Base-by-base conservation (phyloP, 2,113 vertebrate species). In the Takifugu bimaculatus region DNA sequence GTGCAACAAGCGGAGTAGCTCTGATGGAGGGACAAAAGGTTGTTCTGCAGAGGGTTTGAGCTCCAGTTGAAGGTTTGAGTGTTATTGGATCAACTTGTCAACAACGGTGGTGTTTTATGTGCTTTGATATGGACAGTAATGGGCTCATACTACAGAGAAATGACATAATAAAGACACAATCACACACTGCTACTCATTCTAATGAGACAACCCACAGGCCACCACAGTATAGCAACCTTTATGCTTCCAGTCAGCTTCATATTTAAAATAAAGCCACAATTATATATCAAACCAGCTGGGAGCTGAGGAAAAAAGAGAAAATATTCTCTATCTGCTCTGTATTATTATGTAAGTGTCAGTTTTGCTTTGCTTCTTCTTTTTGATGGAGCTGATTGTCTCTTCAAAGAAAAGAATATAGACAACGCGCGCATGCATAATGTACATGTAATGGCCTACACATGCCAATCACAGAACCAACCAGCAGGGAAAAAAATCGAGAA, bases 51-150 rank as follows among this genome's bases (percentile, higher is more conserved):
- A 74, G 29, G 54, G 60, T 65, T 65, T 49, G 42, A 44, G 58
- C 20, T 66, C 29, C 43, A 20, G 49, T 27, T 70, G 47, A 48
- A 62, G 50, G 59, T 54, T 42, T 74, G 60, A 70, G 56, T 71
- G 57, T 55, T 77, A 72, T 74, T 70, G 60, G 58, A 80, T 88
- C 70, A 72, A 66, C 59, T 57, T 82, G 82, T 79, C 72, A 78
- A 59, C 68, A 59, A 44, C 32, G 12, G 5, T 28, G 25, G 10
- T 15, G 63, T 57, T 76, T 60, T 65, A 61, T 65, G 44, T 43
- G 63, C 56, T 26, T 60, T 82, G 68, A 78, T 79, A 55, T 63
- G 65, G 49, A 64, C 6, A 32, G 29, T 63, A 44, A 78, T 29
- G 54, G 63, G n/a, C 58, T 62, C 75, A 74, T 76, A 66, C 55